Base-by-base conservation (phyloP, 2,888 invertebrate genomes). In the Masnerella sp. region DNA sequence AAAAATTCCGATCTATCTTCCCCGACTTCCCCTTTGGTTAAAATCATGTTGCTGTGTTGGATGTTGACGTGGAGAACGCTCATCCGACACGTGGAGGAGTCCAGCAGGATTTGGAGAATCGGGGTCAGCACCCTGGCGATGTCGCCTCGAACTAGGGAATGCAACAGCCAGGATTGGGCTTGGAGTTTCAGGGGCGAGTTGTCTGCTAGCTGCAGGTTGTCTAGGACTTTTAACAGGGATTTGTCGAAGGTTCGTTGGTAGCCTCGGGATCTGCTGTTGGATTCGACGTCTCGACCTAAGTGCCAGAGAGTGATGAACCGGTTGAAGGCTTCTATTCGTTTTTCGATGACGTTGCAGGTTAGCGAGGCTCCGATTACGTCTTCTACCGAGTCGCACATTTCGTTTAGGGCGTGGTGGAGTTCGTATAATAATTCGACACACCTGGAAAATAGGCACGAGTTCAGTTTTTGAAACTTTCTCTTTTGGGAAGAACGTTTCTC, bases 71-170 rank as follows among this genome's bases (percentile, higher is more conserved):
- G 93, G 9, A 93, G 90, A n/a, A 95, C 92, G 25, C 94, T 93
- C 75, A 95, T 91, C n/a, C 95, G 89, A 56, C 95, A 94, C 0
- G 96, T 95, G 73, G 92, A 93, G 0, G 94, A 91, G 75, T 94
- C 92, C 17, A 96, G 88, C 14, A 96, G 88, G 87, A 95, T 93
- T 71, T 91, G 88, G 58, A 95, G 88, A 3, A 95, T 88, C 0
- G 95, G 95, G 81, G 95, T 94, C 18, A 96, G 90, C 8, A 96
- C 89, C 1, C 95, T 89, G 0, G 93, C 91, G 61, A 95, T 90
- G 82, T 96, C 96, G 9, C 94, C 94, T 25, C 93, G 90, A 49
- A 94, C 88, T 2, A 96, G 88, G 17, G 92, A 90, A 61, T 93
- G 92, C 43, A 93, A 90, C 25, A 96, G 88, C 94, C 96, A 96